Percentiles rank a stretch among this genome's conserved stretches.
These are phyloP conservation scores for Phycodurus eques DNA, from an alignment of 2,113 vertebrate genomes.

Conservation along the genomic window DNA sequence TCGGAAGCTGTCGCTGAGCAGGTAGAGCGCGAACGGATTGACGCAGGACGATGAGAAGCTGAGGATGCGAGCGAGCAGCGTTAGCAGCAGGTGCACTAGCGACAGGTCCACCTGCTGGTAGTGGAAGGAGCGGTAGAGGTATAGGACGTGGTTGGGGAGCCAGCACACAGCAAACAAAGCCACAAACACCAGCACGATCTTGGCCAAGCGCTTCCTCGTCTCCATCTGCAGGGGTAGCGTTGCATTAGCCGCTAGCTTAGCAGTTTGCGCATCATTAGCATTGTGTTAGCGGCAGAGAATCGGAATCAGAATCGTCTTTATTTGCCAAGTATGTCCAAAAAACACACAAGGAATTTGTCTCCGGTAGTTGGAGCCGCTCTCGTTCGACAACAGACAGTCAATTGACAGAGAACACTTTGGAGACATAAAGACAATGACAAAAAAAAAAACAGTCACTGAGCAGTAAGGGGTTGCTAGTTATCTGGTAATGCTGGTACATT, in stretches of 20 bases:
- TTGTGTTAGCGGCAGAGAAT: background rate
- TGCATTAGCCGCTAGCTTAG: background rate
- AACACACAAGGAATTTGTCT: too few relatives aligned
- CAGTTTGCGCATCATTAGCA: background rate
- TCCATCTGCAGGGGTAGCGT: conserved; percentile 77
- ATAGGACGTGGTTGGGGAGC: conserved; percentile 91
- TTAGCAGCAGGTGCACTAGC: conserved; percentile 81
- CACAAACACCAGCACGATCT: conserved; percentile 92
- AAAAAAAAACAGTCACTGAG: too few relatives aligned
- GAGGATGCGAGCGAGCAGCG: conserved; percentile 83
- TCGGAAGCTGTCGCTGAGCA: conserved; percentile 90
- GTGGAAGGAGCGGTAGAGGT: conserved; percentile 92
- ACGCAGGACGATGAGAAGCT: conserved; percentile 93
- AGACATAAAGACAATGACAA: too few relatives aligned
- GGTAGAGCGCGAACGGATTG: conserved; percentile 91
- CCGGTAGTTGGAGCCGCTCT: too few relatives aligned
- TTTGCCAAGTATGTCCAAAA: too few relatives aligned
- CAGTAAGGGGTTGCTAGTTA: too few relatives aligned
- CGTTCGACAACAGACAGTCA: too few relatives aligned
- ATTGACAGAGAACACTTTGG: too few relatives aligned
- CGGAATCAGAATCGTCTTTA: too few relatives aligned
- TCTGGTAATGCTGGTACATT: too few relatives aligned
- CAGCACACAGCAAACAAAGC: conserved; percentile 87
- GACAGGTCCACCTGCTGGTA: conserved; percentile 84
- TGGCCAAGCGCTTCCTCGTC: conserved; percentile 89